phyloP scores from a whole-genome alignment of 1,140 invertebrate species.

The Drosophila willistoni region DNA sequence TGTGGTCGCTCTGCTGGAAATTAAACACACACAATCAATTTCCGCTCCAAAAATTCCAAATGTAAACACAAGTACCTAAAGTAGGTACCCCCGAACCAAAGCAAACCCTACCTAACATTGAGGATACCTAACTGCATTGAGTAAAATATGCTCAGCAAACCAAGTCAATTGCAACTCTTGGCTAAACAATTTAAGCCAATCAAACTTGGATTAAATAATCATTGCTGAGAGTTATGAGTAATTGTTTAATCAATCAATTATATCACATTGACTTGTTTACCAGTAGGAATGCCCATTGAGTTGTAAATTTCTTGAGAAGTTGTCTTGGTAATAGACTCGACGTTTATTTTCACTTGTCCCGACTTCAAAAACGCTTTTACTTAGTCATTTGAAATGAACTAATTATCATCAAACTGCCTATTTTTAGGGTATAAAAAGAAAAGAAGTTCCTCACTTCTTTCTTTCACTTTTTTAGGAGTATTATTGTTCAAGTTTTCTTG shows the following conservation, averaged over 20 bases:
- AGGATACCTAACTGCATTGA: neutral
- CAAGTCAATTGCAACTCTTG: constrained; percentile 5
- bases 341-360: too few relatives aligned
- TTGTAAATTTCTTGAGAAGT: neutral
- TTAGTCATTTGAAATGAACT: too few relatives aligned
- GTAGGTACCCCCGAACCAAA: neutral
- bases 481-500: too few relatives aligned
- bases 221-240: constrained; percentile 36
- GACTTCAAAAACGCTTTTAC: too few relatives aligned
- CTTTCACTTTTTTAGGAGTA: too few relatives aligned
- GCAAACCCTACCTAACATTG: neutral
- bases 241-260: constrained; percentile 38
- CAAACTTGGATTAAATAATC: constrained; percentile 35
- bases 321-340: too few relatives aligned
- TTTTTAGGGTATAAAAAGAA: too few relatives aligned
- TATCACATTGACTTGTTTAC: neutral
- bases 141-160: constrained; percentile 6
- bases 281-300: neutral
- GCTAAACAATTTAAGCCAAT: neutral
- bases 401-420: too few relatives aligned
- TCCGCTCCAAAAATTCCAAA: constrained; percentile 69
- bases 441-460: too few relatives aligned
- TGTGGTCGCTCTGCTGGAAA: constrained; percentile 69
- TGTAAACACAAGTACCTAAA: constrained; percentile 42
- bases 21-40: constrained; percentile 82